Base-by-base conservation (phyloP, 1,140 invertebrate species). In the Musca vetustissima region DNA sequence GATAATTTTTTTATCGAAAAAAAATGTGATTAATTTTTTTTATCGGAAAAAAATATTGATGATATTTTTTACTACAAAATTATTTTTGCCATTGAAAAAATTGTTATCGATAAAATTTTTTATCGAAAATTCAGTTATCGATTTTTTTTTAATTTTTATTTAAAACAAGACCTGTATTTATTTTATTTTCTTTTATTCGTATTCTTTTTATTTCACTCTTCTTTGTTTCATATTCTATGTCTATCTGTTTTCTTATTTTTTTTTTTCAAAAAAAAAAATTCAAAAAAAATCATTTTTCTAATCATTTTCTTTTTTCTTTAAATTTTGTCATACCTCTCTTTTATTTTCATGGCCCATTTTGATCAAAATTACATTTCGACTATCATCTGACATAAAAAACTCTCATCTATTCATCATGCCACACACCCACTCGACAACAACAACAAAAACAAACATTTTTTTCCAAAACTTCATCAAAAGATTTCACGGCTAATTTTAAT, bases 401-500 rank as follows among this genome's bases (percentile, higher is more conserved):
- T n/a, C n/a, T 15, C 53, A 28, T 28, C 55, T 59, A 59, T 28
- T 59, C 55, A 32, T 59, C 17, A 36, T 36, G n/a, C n/a, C 25
- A 59, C n/a, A n/a, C n/a, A n/a, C n/a, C n/a, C n/a, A n/a, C n/a
- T n/a, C n/a, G n/a, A n/a, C 28, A 59, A 8, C 17, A 61, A 36
- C 28, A 14, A 28, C 28, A 28, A 32, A 57, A n/a, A 14, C 28
- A 61, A 61, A 61, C 19, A 24, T 36, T n/a, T n/a, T n/a, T n/a
- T n/a, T n/a, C n/a, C 17, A 43, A 61, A 61, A 43, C 21, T 61
- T 21, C 4, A 7, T 1, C 32, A 17, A 59, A 59, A 80, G 78
- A 76, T 61, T 76, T 74, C 59, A 75, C 75, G 70, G 76, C 73
- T 69, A 75, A 76, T 36, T 81, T 74, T 50, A 81, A 81, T 77